These are phyloP conservation scores for Eumaeus atala DNA, from an alignment of 1,140 invertebrate genomes.

Conservation along the genomic window DNA sequence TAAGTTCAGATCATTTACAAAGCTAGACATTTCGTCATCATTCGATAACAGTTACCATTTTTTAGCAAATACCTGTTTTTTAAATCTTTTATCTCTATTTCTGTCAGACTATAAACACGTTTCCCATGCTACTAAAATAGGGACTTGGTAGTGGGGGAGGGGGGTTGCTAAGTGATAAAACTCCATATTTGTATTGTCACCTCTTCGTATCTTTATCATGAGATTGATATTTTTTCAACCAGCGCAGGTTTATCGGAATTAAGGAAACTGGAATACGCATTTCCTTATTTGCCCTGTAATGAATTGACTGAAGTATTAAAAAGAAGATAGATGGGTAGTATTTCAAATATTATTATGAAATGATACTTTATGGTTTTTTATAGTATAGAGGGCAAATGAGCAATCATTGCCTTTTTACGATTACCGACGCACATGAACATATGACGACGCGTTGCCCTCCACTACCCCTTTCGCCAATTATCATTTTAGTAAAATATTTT, in stretches of 20 bases:
- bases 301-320: constrained; percentile 26
- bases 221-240: constrained; percentile 52
- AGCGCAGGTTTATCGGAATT: constrained; percentile 58
- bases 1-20: background rate
- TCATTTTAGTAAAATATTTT: too few relatives aligned
- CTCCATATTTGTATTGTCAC: constrained; percentile 32
- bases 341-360: constrained; percentile 3
- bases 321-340: constrained; percentile 1
- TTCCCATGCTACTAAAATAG: constrained; percentile 38
- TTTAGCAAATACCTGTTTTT: background rate
- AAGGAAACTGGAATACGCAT: constrained; percentile 61
- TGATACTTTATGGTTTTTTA: background rate
- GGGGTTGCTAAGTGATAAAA: constrained; percentile 36
- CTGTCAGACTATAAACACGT: background rate
- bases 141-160: constrained; percentile 22
- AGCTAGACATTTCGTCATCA: background rate
- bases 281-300: constrained; percentile 61
- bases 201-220: constrained; percentile 38
- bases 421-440: too few relatives aligned
- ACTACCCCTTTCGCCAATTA: too few relatives aligned
- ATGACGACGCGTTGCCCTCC: too few relatives aligned
- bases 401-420: too few relatives aligned
- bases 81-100: constrained; percentile 9
- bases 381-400: background rate
- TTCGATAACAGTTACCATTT: background rate